Evolutionary conservation across 92 coral and sea anemone species (phyloP).

Genomic region (Zoanthus sansibaricus): DNA sequence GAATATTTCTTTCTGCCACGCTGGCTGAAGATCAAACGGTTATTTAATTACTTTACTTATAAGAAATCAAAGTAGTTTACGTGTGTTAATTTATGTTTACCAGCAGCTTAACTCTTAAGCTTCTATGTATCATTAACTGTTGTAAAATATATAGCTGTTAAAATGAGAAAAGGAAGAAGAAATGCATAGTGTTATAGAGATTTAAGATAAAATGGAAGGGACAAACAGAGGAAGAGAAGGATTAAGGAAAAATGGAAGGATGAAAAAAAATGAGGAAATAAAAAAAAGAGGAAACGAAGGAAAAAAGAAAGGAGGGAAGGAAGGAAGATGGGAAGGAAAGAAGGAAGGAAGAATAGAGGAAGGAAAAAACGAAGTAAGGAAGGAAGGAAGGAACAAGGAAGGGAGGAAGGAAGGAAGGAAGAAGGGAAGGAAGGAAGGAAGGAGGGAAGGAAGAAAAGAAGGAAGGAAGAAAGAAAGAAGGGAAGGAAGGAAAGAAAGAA

Average conservation of each 20-base stretch:
- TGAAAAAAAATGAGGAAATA: background rate
- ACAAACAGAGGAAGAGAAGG: background rate
- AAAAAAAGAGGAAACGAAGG: background rate
- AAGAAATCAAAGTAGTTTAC: background rate
- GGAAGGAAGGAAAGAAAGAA: background rate
- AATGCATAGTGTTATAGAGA: too few species aligned
- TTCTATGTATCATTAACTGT: background rate
- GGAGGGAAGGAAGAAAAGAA: background rate
- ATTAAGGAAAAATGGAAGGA: background rate
- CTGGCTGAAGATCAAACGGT: conserved; percentile 22
- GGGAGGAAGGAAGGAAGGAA: background rate
- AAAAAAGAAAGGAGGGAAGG: background rate
- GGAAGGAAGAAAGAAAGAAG: background rate
- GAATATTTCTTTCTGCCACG: conserved; percentile 42
- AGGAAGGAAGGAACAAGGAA: background rate
- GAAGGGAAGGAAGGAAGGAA: background rate
- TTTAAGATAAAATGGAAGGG: background rate
- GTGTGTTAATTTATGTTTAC: background rate
- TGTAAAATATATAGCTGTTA: too few species aligned
- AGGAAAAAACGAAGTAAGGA: background rate
- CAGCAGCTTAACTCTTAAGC: background rate
- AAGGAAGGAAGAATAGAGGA: background rate
- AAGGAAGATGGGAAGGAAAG: background rate
- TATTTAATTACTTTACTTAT: background rate
- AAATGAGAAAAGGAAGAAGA: too few species aligned